Conservation (phyloP, 2,888 invertebrate species). For the Allacma fusca region DNA sequence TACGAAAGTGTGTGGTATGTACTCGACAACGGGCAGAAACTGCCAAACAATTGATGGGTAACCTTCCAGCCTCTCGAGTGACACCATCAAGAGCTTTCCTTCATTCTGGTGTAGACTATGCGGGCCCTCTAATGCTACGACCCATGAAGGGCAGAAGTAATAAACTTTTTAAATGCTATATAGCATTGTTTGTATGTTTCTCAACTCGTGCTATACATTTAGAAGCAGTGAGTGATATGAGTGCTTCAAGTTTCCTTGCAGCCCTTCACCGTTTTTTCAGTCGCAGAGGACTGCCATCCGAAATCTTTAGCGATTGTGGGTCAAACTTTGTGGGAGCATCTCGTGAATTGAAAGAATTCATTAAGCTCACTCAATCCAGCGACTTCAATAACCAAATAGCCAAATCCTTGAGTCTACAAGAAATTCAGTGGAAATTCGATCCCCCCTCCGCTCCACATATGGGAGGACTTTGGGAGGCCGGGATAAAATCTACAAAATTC, state of each 20-base stretch:
- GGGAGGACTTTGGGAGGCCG: slow-evolving; percentile 26
- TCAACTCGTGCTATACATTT: no score
- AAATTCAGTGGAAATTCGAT: slow-evolving; percentile 13
- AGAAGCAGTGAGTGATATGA: no score
- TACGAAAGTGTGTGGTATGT: slow-evolving; percentile 36
- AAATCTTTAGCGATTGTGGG: no score
- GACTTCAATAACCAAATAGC: not conserved
- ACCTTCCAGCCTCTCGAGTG: not conserved
- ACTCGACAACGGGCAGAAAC: not conserved
- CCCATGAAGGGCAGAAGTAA: not conserved
- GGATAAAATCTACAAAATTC: not conserved
- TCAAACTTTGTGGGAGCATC: not conserved
- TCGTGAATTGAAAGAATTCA: not conserved
- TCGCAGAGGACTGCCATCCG: no score
- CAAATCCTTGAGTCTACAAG: not conserved
- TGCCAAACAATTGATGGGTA: slow-evolving; percentile 1
- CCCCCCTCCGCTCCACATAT: not conserved
- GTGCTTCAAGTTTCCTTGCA: no score
- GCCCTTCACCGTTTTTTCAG: no score
- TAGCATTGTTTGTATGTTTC: no score
- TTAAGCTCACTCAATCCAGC: not conserved
- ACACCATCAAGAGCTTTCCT: not conserved
- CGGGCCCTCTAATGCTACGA: slow-evolving; percentile 29
- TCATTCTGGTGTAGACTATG: slow-evolving; percentile 36
- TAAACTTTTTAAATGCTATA: not conserved